phyloP scores from a whole-genome alignment of 2,888 invertebrate genomes.

The Diadegma fenestrale region DNA sequence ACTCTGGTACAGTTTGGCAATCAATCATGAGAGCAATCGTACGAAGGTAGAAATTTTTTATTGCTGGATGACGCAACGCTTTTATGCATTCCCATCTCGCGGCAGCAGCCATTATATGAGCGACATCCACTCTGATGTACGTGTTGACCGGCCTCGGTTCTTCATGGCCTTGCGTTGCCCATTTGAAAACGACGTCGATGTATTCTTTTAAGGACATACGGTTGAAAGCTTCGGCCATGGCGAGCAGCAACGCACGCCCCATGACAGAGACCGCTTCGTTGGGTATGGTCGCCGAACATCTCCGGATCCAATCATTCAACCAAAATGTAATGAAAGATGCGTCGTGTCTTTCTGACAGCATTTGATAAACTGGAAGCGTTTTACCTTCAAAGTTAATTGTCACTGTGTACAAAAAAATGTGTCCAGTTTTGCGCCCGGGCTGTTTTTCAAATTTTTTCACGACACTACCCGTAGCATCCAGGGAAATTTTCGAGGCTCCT shows the following conservation, averaged over 20 bases:
- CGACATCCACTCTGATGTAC: slow-evolving; percentile 13
- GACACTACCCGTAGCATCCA: slow-evolving; percentile 57
- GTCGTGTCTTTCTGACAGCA: slow-evolving; percentile 61
- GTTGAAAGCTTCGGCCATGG: slow-evolving; percentile 58
- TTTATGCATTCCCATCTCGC: not conserved
- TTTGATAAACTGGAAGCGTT: slow-evolving; percentile 57
- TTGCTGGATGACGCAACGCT: not conserved
- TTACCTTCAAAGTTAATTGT: slow-evolving; percentile 53
- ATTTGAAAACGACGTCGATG: slow-evolving; percentile 54
- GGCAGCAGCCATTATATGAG: not conserved
- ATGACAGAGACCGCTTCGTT: slow-evolving; percentile 51
- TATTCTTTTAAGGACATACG: slow-evolving; percentile 42
- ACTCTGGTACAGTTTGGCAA: slow-evolving; percentile 43
- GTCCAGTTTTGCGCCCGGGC: slow-evolving; percentile 43
- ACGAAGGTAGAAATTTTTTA: slow-evolving; percentile 44
- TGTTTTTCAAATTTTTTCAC: slow-evolving; percentile 55
- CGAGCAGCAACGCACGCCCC: slow-evolving; percentile 48
- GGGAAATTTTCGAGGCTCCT: slow-evolving; percentile 34
- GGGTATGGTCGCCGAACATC: slow-evolving; percentile 42
- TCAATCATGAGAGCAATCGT: slow-evolving; percentile 52
- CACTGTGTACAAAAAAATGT: slow-evolving; percentile 59
- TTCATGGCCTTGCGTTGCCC: slow-evolving; percentile 43
- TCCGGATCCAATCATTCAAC: not conserved
- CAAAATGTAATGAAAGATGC: slow-evolving; percentile 20
- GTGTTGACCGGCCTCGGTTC: slow-evolving; percentile 43